phyloP scores from a whole-genome alignment of 1,140 invertebrate genomes.

The Drosophila tani region DNA sequence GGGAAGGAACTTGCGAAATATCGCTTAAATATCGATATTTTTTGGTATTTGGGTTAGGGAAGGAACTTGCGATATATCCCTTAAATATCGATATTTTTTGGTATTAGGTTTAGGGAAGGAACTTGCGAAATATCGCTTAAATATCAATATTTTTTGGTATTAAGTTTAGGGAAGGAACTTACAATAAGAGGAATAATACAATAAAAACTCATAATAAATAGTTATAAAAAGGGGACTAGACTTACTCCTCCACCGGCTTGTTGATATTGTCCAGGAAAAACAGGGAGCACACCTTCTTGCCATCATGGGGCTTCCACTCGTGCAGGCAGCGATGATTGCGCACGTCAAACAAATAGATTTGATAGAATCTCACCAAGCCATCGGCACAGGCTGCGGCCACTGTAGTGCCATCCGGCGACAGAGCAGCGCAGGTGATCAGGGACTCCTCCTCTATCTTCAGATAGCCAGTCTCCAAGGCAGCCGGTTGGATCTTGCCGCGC shows the following conservation, averaged over 20 bases:
- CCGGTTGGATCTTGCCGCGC: conserved; percentile 78
- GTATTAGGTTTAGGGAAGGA: too few relatives aligned
- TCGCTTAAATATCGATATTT: too few relatives aligned
- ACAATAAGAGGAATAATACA: too few relatives aligned
- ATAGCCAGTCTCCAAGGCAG: conserved; percentile 86
- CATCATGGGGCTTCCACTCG: conserved; percentile 95
- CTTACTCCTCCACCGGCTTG: conserved; percentile 93
- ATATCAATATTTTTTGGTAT: too few relatives aligned
- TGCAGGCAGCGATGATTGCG: conserved; percentile 92
- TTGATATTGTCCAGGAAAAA: conserved; percentile 97
- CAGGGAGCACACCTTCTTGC: conserved; percentile 92
- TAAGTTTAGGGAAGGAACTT: too few relatives aligned
- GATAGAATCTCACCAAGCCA: conserved; percentile 96
- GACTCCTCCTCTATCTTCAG: conserved; percentile 90
- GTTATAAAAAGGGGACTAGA: not conserved
- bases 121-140: too few relatives aligned
- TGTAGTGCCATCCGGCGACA: conserved; percentile 97
- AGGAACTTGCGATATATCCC: too few relatives aligned
- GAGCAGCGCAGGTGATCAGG: conserved; percentile 93
- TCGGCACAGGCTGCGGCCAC: conserved; percentile 94
- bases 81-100: too few relatives aligned
- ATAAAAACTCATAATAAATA: too few relatives aligned
- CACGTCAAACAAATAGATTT: conserved; percentile 88
- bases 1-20: too few relatives aligned
- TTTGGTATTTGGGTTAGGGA: too few relatives aligned